Evolutionary conservation across 1,140 invertebrate genomes (phyloP).

Genomic region (Schlechtendalia chinensis): DNA sequence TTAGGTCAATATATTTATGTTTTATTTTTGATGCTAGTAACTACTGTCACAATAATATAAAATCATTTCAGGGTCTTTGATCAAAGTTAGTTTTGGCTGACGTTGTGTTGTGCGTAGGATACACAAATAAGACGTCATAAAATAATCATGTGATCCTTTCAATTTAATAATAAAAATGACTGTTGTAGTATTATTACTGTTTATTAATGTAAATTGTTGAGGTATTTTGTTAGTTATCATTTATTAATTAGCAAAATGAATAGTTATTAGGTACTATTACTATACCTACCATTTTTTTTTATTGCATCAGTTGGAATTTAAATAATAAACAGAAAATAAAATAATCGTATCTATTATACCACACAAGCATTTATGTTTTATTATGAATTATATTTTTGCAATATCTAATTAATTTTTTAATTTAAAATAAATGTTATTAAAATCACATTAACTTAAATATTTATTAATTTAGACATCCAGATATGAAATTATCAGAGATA

Average conservation of each 20-base stretch:
- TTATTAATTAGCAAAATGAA: neutral
- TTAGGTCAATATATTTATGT: no score
- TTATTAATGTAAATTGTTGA: slow-evolving; percentile 25
- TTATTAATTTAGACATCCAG: no score
- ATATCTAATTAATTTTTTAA: neutral
- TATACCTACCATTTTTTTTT: no score
- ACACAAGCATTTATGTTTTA: no score
- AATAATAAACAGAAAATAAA: no score
- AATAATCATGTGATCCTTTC: neutral
- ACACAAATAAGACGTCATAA: slow-evolving; percentile 2
- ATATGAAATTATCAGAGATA: no score
- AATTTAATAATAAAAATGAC: slow-evolving; percentile 26
- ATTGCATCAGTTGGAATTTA: no score
- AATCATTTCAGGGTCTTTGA: slow-evolving; percentile 18
- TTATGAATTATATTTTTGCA: no score
- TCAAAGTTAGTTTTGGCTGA: slow-evolving; percentile 16
- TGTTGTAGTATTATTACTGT: neutral
- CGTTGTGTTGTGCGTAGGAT: neutral
- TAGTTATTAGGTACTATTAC: neutral
- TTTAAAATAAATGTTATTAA: no score
- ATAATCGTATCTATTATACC: no score
- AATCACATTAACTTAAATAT: no score
- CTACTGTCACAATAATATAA: neutral
- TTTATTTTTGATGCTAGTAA: neutral
- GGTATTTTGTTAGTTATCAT: neutral